A percentile compares a stretch with the other conserved stretches of the same genome.
Conservation (phyloP, 2,113 vertebrate species). For the Mormyrus lacerda region DNA sequence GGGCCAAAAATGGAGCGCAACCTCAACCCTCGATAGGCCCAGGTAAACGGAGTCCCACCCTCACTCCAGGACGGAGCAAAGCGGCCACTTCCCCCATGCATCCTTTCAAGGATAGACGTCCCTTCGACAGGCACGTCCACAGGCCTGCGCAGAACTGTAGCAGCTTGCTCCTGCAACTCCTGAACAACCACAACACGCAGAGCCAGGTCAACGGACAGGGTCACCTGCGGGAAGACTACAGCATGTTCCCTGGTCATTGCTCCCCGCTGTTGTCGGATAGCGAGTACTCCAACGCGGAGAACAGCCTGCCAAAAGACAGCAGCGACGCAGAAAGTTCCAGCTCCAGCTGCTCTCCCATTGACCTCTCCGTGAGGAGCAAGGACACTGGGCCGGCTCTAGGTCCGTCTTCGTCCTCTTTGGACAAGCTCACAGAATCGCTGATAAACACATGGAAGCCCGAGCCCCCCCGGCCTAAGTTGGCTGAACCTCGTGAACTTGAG, state of each 20-base stretch:
- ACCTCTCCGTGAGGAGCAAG: conserved; percentile 74
- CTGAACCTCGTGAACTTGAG: conserved; percentile 63
- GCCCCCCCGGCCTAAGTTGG: conserved; percentile 47
- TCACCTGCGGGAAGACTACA: conserved; percentile 53
- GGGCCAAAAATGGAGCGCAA: conserved; percentile 57
- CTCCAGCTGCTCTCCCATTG: conserved; percentile 78
- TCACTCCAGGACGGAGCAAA: conserved; percentile 53
- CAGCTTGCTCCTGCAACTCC: conserved; percentile 76
- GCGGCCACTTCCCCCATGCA: conserved; percentile 57
- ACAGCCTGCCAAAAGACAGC: conserved; percentile 74
- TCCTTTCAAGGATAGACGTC: conserved; percentile 58
- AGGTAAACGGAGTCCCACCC: conserved; percentile 48
- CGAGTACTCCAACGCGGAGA: conserved; percentile 74
- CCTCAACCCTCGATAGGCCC: conserved; percentile 46
- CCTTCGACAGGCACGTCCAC: conserved; percentile 56
- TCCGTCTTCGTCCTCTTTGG: conserved; percentile 51
- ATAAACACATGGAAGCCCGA: conserved; percentile 75
- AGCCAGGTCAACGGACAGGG: conserved; percentile 55
- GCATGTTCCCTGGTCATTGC: conserved; percentile 61
- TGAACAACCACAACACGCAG: conserved; percentile 73
- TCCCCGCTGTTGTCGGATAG: conserved; percentile 68
- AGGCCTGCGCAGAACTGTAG: conserved; percentile 67
- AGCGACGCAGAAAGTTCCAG: conserved; percentile 76
- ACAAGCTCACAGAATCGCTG: conserved; percentile 72
- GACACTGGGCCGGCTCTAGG: conserved; percentile 51